These are phyloP conservation scores for Gasterosteus aculeatus DNA, from an alignment of 2,113 vertebrate genomes.

Conservation along the genomic window DNA sequence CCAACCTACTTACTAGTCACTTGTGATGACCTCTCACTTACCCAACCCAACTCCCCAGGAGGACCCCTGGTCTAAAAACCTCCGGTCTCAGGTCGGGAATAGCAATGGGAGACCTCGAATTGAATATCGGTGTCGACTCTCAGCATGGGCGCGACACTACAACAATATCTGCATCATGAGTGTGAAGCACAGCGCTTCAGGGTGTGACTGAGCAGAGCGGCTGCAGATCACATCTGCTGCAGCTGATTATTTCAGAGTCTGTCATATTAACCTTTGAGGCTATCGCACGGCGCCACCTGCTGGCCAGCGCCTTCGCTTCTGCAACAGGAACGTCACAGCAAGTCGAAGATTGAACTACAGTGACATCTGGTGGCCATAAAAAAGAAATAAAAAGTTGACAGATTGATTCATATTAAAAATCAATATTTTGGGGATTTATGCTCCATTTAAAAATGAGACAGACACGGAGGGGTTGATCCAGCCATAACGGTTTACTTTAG, in stretches of 20 bases:
- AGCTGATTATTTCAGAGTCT: not conserved
- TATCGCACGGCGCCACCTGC: conserved; percentile 62
- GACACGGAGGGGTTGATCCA: not conserved
- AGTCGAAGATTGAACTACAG: conserved; percentile 7
- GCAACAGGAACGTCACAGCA: not conserved
- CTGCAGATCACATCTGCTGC: not conserved
- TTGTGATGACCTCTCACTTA: not conserved
- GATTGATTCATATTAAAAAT: not conserved
- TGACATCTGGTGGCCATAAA: conserved; percentile 45
- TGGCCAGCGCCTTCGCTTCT: conserved; percentile 33
- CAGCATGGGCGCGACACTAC: not conserved
- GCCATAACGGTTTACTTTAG: not conserved
- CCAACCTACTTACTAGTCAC: not conserved
- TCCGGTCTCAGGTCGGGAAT: not conserved
- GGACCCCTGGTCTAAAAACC: not conserved
- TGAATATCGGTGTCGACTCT: not conserved
- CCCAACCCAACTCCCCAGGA: not conserved
- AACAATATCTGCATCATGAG: not conserved
- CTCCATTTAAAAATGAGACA: not conserved
- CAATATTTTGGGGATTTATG: not conserved
- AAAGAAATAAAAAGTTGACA: not conserved
- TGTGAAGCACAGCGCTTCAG: not conserved
- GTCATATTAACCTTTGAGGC: not conserved
- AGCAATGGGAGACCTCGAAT: not conserved
- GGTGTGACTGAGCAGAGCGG: not conserved